Conservation (phyloP, 2,797 vertebrate species). For the Anolis apletophallus region DNA sequence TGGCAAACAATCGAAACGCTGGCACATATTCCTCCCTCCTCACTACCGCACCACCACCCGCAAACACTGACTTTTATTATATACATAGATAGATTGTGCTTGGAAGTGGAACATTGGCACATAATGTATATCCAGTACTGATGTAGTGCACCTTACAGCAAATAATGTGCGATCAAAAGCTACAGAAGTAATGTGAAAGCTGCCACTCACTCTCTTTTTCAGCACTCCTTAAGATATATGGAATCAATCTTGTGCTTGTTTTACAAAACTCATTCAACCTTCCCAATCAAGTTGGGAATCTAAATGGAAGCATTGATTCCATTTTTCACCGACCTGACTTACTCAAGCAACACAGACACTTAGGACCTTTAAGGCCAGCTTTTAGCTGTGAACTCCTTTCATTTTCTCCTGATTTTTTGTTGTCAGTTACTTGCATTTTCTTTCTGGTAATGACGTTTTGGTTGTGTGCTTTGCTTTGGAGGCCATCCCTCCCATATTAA, state of each 20-base stretch:
- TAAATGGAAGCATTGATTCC: conserved; percentile 3
- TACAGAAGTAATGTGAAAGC: neutral
- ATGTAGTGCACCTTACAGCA: neutral
- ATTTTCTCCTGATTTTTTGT: neutral
- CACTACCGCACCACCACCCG: too few relatives aligned
- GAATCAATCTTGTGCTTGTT: neutral
- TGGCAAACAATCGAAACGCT: too few relatives aligned
- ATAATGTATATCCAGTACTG: neutral
- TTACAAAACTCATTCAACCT: neutral
- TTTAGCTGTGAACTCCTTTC: neutral
- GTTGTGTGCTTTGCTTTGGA: neutral
- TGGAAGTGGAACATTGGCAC: neutral
- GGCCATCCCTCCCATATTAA: neutral
- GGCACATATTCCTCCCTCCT: too few relatives aligned
- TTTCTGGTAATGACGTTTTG: neutral
- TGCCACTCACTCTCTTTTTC: neutral
- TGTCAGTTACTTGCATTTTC: conserved; percentile 12
- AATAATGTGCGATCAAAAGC: neutral
- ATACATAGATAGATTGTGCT: too few relatives aligned
- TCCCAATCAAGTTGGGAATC: conserved; percentile 15
- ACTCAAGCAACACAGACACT: conserved; percentile 19
- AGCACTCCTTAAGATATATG: neutral
- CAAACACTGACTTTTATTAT: too few relatives aligned
- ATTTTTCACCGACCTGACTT: neutral
- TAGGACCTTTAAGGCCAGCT: conserved; percentile 4